Conservation (phyloP, 2,797 vertebrate genomes). For the Mionectes olivaceus region DNA sequence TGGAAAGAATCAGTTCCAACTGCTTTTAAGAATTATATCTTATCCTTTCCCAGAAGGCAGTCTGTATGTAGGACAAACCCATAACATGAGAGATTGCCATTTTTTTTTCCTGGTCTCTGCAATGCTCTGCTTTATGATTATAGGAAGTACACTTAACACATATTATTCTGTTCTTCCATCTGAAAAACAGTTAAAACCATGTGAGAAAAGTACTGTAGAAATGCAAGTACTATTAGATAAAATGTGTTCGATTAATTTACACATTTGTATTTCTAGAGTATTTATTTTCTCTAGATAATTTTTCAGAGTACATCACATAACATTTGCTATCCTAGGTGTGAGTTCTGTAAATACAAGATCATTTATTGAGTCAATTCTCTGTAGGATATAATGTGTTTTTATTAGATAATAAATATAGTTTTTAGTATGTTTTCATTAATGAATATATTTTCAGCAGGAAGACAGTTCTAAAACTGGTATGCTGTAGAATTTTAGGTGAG, state of each 20-base stretch:
- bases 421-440: not conserved
- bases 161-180: not conserved
- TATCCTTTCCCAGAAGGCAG: not conserved
- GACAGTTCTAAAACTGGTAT: not conserved
- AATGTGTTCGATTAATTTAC: not conserved
- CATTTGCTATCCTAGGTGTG: not conserved
- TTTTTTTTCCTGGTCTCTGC: not conserved
- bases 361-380: not conserved
- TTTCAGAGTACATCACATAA: not conserved
- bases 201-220: not conserved
- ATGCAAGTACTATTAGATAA: not conserved
- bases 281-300: not conserved
- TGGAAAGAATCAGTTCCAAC: not conserved
- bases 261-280: not conserved
- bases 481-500: not conserved
- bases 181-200: not conserved
- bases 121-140: not conserved
- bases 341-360: not conserved
- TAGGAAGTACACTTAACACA: rapidly evolving
- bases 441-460: not conserved
- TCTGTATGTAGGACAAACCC: not conserved
- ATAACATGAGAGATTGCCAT: not conserved
- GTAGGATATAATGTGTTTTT: not conserved
- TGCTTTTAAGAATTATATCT: not conserved
- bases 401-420: not conserved